Evolutionary conservation across 2,888 invertebrate genomes (phyloP), one percentile per base, ranked within the genome.

Genomic region (Theretra japonica): DNA sequence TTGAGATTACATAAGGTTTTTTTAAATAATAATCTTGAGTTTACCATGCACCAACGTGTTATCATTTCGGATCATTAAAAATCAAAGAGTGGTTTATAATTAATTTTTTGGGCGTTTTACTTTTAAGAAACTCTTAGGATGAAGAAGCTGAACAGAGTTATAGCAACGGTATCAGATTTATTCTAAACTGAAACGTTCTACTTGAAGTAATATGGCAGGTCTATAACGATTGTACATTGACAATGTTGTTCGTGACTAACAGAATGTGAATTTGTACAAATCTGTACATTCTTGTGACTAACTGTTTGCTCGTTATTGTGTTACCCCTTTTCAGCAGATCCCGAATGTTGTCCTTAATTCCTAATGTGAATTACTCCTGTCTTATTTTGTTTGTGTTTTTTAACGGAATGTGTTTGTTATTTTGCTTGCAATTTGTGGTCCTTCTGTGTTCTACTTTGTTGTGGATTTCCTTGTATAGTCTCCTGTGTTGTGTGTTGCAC

Each of bases 171-270:
- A n/a, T n/a, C n/a, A n/a, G n/a, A n/a, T n/a, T n/a, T n/a, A n/a
- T n/a, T n/a, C n/a, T n/a, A n/a, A n/a, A n/a, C n/a, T 4, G 28
- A 8, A 33, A 33, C 8, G 8, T 11, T 33, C 33, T 8, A 19
- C 19, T 19, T 50, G 50, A 8, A 50, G 50, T 23, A 23, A 4
- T 48, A 65, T 65, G 65, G 65, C 65, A 65, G 65, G 65, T 11
- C 48, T 65, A 48, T n/a, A 65, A 48, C 17, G 11, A 17, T 65
- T 65, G 65, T 48, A 65, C 28, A 21, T 23, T 30, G 30, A n/a
- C 15, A 19, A 19, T 50, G 69, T 69, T n/a, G 30, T 28, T 69
- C 56, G 69, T 69, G 50, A 69, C 69, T 69, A 69, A 69, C 56
- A 21, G 33, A 56, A 57, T 53, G 50, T 69, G 33, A 65, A 48